Conservation (phyloP, 2,888 invertebrate species). For the Dryadula phaetusa region DNA sequence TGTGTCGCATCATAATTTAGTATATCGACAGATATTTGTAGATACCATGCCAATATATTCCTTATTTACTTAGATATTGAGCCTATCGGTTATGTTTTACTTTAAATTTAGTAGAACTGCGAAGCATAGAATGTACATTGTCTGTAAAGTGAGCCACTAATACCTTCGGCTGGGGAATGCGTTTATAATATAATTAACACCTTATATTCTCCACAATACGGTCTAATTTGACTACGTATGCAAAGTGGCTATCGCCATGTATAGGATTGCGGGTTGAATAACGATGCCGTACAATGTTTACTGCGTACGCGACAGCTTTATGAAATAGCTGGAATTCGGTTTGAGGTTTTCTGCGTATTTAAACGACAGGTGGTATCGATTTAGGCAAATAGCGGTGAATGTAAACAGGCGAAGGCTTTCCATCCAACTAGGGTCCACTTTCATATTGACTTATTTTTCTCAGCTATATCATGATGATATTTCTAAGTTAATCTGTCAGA, state of each 20-base stretch:
- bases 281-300: slow-evolving; percentile 67
- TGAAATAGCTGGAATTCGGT: slow-evolving; percentile 62
- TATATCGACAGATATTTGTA: slow-evolving; percentile 23
- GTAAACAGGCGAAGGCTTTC: slow-evolving; percentile 1
- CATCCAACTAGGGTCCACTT: background rate
- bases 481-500: background rate
- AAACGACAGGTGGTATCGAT: slow-evolving; percentile 45
- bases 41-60: slow-evolving; percentile 33
- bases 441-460: background rate
- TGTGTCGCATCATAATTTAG: slow-evolving; percentile 43
- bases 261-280: slow-evolving; percentile 65
- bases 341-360: slow-evolving; percentile 47
- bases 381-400: slow-evolving; percentile 36
- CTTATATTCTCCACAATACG: slow-evolving; percentile 51
- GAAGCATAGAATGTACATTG: slow-evolving; percentile 71
- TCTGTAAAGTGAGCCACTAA: slow-evolving; percentile 54
- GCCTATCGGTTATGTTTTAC: slow-evolving; percentile 31
- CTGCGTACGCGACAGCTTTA: slow-evolving; percentile 61
- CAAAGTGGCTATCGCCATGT: slow-evolving; percentile 41
- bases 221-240: slow-evolving; percentile 32
- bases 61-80: slow-evolving; percentile 34
- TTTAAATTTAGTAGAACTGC: slow-evolving; percentile 33
- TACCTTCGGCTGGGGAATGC: slow-evolving; percentile 46
- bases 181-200: slow-evolving; percentile 52
- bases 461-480: background rate